Conservation (phyloP, 92 coral and sea anemone species). For the Bergia puertoricense region DNA sequence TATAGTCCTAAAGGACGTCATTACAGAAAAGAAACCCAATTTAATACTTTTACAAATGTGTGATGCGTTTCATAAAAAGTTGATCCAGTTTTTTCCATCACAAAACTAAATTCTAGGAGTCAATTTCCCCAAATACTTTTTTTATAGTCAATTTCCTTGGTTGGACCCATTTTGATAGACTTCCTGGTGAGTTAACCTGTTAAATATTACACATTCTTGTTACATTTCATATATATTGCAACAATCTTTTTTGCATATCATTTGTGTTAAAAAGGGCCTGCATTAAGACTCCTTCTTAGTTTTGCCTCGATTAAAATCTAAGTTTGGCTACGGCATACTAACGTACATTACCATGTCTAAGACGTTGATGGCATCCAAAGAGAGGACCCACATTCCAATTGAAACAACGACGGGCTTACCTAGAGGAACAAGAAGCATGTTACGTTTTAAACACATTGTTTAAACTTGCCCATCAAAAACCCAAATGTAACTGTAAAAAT, state of each 20-base stretch:
- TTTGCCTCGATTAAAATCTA: background rate
- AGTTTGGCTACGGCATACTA: background rate
- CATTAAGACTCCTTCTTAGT: too few species aligned
- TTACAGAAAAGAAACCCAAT: background rate
- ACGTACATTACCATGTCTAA: constrained; percentile 69
- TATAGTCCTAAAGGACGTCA: constrained; percentile 69
- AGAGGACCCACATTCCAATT: constrained; percentile 80
- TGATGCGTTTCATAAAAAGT: background rate
- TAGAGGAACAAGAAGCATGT: background rate
- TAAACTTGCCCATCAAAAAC: too few species aligned
- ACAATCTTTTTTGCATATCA: too few species aligned
- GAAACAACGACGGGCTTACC: constrained; percentile 72
- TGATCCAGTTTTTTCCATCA: too few species aligned
- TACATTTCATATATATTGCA: too few species aligned
- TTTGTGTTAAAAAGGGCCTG: too few species aligned
- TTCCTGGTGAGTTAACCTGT: too few species aligned
- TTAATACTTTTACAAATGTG: background rate
- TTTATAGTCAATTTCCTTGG: too few species aligned
- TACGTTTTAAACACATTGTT: background rate
- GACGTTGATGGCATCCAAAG: constrained; percentile 76
- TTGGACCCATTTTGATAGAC: too few species aligned
- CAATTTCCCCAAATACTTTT: background rate
- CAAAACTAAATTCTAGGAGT: background rate
- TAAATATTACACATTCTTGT: too few species aligned
- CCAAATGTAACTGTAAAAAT: too few species aligned